These are phyloP conservation scores for Eilema sororculum DNA, from an alignment of 2,888 invertebrate genomes.

Conservation along the genomic window DNA sequence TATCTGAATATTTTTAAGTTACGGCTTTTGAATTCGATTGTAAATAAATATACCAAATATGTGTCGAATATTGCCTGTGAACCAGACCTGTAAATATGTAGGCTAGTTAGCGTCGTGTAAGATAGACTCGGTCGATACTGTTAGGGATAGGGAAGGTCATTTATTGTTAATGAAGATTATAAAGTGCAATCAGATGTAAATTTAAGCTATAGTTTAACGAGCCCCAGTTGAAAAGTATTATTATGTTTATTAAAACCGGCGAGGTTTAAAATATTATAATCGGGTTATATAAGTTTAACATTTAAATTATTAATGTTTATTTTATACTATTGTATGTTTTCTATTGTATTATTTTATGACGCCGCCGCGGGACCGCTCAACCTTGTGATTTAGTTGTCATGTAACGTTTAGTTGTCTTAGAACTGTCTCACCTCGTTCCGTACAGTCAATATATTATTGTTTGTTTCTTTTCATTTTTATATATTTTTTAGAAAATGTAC, in stretches of 20 bases:
- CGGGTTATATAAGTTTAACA: conserved; percentile 83
- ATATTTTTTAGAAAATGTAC: conserved; percentile 81
- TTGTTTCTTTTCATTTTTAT: conserved; percentile 64
- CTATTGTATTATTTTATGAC: conserved; percentile 74
- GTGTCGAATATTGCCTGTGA: conserved; percentile 69
- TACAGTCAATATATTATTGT: conserved; percentile 48
- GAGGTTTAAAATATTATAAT: conserved; percentile 86
- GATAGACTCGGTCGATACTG: conserved; percentile 68
- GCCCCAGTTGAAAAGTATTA: conserved; percentile 86
- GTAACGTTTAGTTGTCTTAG: conserved; percentile 51
- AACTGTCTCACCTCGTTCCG: conserved; percentile 47
- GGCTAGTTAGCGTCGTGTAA: conserved; percentile 69
- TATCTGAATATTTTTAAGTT: conserved; percentile 80
- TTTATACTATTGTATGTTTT: conserved; percentile 82
- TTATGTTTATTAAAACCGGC: conserved; percentile 85
- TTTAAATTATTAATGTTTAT: conserved; percentile 85
- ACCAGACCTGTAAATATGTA: conserved; percentile 77
- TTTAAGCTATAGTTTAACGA: conserved; percentile 78
- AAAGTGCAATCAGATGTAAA: conserved; percentile 86
- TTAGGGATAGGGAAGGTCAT: conserved; percentile 64
- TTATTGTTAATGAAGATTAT: conserved; percentile 81
- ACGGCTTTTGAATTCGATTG: conserved; percentile 76
- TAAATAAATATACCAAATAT: conserved; percentile 86
- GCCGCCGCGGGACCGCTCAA: conserved; percentile 74
- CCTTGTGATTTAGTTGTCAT: conserved; percentile 66